phyloP scores from a whole-genome alignment of 1,140 invertebrate genomes.

The Anthonomus grandis region DNA sequence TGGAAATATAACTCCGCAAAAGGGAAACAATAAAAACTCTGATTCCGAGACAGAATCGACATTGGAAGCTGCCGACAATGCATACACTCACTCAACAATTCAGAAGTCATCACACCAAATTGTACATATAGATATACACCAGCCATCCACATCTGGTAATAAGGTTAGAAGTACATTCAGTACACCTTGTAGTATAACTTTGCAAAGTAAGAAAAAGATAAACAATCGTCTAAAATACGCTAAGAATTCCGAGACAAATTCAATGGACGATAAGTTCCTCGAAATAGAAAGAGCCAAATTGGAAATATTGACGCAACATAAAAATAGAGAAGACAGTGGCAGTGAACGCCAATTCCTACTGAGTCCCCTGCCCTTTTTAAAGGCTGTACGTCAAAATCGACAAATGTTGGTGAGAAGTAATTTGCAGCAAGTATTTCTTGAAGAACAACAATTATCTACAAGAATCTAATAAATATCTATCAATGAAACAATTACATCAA shows the following conservation, averaged over 20 bases:
- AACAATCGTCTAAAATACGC: constrained; percentile 8
- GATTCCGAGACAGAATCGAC: constrained; percentile 8
- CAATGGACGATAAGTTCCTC: constrained; percentile 1
- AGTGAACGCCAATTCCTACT: not conserved
- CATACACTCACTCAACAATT: constrained; percentile 7
- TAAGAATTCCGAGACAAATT: constrained; percentile 4
- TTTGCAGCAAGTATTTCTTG: constrained; percentile 11
- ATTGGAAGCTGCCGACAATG: constrained; percentile 5
- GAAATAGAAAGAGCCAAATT: not conserved
- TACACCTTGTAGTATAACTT: constrained; percentile 1
- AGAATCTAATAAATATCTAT: too few species aligned
- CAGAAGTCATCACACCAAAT: constrained; percentile 6
- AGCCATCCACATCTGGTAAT: constrained; percentile 9
- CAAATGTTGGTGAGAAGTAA: constrained; percentile 7
- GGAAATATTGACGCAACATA: not conserved
- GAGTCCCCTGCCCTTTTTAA: constrained; percentile 2
- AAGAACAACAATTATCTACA: constrained; percentile 7
- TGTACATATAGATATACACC: constrained; percentile 6
- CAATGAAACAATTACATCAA: too few species aligned
- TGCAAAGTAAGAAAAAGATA: constrained; percentile 14
- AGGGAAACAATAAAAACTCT: constrained; percentile 5
- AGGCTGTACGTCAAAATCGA: not conserved
- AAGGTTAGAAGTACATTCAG: constrained; percentile 6
- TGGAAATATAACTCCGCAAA: constrained; percentile 12
- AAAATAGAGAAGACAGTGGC: not conserved